Base-by-base conservation (phyloP, 2,888 invertebrate genomes). In the Sphaerophoria taeniata region DNA sequence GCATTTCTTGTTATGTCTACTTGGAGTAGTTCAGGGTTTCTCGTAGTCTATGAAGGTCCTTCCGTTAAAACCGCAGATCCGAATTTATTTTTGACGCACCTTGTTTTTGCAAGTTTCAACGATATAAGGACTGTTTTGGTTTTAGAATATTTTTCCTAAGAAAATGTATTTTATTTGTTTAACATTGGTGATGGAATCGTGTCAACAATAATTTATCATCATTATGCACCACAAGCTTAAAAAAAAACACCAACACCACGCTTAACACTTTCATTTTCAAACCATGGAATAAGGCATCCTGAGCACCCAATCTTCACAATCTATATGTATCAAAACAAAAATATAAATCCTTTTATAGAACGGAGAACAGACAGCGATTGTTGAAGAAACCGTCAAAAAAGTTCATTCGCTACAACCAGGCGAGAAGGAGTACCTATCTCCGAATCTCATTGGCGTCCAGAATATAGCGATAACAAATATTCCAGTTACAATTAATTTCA, bases 391-490 rank as follows among this genome's bases (percentile, higher is more conserved):
- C 31, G 87, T 89, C 69, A 89, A 91, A 67, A 87, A 88, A 75
- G 88, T 91, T 16, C 90, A 91, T 71, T 90, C 90, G 2, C 87
- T 91, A n/a, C 90, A 91, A 88, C 91, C 91, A 7, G 91, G 91
- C 6, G 90, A 91, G 87, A 90, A 90, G 16, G 92, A 92, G 74
- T 90, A 90, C 86, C 89, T 92, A 34, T 90, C 91, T 51, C 92
- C 92, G 31, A 90, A 91, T 82, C 87, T 92, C 53, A 90, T 90
- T 69, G 91, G 91, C 6, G 88, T 92, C 12, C 90, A 91, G 76
- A 91, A 91, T 77, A 91, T 92, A 56, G 92, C 92, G 55, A 90
- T 90, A 88, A 88, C 90, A 56, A 91, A 90, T 80, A 87, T 92
- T 75, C 92, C 92, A 11, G 88, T 90, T 12, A 89, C 90, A 51